phyloP scores from a whole-genome alignment of 2,113 vertebrate genomes.

The Triplophysa tibetana region DNA sequence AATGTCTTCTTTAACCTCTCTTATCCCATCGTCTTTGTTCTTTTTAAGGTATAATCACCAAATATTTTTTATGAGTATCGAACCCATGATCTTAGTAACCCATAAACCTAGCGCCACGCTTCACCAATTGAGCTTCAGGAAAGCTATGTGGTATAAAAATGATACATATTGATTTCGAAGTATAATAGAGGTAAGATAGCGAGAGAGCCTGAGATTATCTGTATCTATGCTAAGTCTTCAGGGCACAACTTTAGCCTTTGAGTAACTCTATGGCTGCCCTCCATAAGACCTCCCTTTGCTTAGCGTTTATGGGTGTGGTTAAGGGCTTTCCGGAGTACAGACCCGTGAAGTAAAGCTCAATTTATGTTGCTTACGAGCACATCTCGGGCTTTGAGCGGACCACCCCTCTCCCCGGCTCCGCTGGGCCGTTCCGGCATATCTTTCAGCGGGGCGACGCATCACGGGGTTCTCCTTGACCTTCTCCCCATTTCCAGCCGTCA shows the following conservation, averaged over 20 bases:
- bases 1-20: too few relatives aligned
- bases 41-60: too few relatives aligned
- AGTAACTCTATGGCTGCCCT: slow-evolving; percentile 14
- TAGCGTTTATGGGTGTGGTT: slow-evolving; percentile 54
- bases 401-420: slow-evolving; percentile 61
- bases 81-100: too few relatives aligned
- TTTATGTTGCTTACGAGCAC: slow-evolving; percentile 52
- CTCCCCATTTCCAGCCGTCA: slow-evolving; percentile 73
- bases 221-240: not conserved
- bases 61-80: too few relatives aligned
- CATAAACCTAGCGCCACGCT: too few relatives aligned
- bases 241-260: not conserved
- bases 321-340: slow-evolving; percentile 58
- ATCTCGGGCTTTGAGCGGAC: slow-evolving; percentile 38
- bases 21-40: too few relatives aligned
- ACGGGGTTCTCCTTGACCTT: slow-evolving; percentile 67
- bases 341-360: slow-evolving; percentile 54
- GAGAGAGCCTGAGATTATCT: too few relatives aligned
- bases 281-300: not conserved
- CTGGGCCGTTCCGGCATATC: slow-evolving; percentile 62
- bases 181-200: too few relatives aligned
- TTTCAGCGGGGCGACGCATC: slow-evolving; percentile 69
- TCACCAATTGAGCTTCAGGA: too few relatives aligned
- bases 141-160: too few relatives aligned
- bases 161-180: too few relatives aligned